Percentiles rank a stretch among this genome's conserved stretches.
Evolutionary conservation across 2,797 vertebrate species (phyloP).

Genomic region (Morelia viridis): DNA sequence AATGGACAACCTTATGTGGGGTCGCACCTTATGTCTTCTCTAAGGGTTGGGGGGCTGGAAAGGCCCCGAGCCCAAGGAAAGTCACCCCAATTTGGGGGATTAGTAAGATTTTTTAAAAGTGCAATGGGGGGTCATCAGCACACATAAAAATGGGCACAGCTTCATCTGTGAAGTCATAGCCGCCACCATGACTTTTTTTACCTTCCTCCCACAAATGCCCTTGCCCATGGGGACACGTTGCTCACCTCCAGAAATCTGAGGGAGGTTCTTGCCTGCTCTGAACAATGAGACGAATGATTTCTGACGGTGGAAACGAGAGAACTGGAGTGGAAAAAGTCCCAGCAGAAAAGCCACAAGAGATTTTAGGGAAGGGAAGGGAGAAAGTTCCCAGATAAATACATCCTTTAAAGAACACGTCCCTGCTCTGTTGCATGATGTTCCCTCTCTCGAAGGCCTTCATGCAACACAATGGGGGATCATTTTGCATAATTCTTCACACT

Average conservation of each 20-base stretch:
- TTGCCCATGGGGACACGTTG: not conserved
- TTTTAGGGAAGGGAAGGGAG: not conserved
- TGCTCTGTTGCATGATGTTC: not conserved
- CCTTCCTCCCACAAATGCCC: too few relatives aligned
- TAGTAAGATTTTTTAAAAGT: not conserved
- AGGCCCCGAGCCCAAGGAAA: too few relatives aligned
- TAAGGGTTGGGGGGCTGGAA: not conserved
- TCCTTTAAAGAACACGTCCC: not conserved
- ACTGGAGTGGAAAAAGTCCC: accelerated
- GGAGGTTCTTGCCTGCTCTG: too few relatives aligned
- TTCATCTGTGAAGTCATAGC: not conserved
- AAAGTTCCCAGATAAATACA: not conserved
- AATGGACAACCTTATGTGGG: not conserved
- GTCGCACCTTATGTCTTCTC: not conserved
- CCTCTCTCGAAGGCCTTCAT: not conserved
- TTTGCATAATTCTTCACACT: not conserved
- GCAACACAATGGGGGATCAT: not conserved
- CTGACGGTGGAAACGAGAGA: not conserved
- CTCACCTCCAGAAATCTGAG: not conserved
- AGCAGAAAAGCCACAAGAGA: not conserved
- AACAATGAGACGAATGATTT: not conserved
- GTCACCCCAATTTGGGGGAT: too few relatives aligned
- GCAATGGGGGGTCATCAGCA: not conserved
- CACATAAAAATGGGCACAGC: not conserved
- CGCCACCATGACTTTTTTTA: not conserved